Evolutionary conservation across 2,797 vertebrate species (phyloP).

Genomic region (Macropus fuliginosus): DNA sequence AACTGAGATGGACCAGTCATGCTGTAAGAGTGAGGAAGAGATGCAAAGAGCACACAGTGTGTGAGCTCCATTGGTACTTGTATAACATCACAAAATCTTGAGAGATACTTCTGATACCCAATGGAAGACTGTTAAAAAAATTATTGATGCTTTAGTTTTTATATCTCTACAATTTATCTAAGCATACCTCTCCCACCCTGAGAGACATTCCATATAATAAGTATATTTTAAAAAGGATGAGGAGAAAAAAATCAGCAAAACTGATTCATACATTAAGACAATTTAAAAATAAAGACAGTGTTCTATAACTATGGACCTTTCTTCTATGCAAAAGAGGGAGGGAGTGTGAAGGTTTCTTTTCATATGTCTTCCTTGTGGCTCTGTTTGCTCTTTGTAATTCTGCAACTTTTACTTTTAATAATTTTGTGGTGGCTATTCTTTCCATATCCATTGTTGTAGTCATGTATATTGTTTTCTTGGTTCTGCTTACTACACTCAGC

Average conservation of each 20-base stretch:
- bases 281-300: neutral
- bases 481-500: neutral
- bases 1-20: neutral
- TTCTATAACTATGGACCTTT: neutral
- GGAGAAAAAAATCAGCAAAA: neutral
- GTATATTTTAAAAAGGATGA: neutral
- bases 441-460: neutral
- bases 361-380: neutral
- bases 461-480: neutral
- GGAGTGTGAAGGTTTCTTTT: neutral
- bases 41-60: neutral
- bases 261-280: neutral
- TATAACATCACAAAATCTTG: neutral
- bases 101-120: neutral
- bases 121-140: neutral
- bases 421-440: neutral
- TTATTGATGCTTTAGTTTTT: neutral
- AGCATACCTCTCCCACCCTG: neutral
- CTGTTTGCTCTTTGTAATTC: neutral
- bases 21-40: neutral
- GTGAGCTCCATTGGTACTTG: neutral
- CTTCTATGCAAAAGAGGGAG: neutral
- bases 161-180: neutral
- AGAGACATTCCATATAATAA: neutral
- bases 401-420: neutral